Percentiles rank a stretch among this genome's conserved stretches.
Evolutionary conservation across 2,797 vertebrate species (phyloP).

Genomic region (Hoplostethus atlanticus): DNA sequence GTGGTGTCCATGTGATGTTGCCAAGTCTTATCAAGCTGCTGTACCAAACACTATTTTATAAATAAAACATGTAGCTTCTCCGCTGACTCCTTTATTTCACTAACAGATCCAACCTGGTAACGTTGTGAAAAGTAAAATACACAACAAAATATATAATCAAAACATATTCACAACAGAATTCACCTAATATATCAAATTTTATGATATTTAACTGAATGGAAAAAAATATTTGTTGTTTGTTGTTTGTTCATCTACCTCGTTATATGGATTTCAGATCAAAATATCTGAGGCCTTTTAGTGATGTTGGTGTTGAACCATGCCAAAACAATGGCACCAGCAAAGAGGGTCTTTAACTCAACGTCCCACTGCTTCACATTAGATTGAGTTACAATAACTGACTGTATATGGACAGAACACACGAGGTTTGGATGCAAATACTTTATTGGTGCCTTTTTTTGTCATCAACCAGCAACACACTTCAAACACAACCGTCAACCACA

Average conservation of each 20-base stretch:
- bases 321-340: no score
- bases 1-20: neutral
- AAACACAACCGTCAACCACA: slow-evolving; percentile 23
- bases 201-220: neutral
- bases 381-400: no score
- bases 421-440: slow-evolving; percentile 51
- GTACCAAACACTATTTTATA: neutral
- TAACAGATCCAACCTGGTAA: neutral
- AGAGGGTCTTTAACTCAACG: no score
- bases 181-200: neutral
- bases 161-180: neutral
- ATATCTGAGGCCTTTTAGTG: neutral
- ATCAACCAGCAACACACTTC: slow-evolving; percentile 27
- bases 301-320: no score
- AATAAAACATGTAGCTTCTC: neutral
- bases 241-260: no score
- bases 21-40: neutral
- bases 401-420: neutral
- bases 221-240: no score
- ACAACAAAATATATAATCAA: neutral
- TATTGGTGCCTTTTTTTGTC: slow-evolving; percentile 53
- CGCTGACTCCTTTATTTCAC: neutral
- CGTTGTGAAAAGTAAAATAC: neutral
- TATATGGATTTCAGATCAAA: neutral
- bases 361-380: no score